Base-by-base conservation (phyloP, 2,888 invertebrate genomes). In the Cheilosia soror region DNA sequence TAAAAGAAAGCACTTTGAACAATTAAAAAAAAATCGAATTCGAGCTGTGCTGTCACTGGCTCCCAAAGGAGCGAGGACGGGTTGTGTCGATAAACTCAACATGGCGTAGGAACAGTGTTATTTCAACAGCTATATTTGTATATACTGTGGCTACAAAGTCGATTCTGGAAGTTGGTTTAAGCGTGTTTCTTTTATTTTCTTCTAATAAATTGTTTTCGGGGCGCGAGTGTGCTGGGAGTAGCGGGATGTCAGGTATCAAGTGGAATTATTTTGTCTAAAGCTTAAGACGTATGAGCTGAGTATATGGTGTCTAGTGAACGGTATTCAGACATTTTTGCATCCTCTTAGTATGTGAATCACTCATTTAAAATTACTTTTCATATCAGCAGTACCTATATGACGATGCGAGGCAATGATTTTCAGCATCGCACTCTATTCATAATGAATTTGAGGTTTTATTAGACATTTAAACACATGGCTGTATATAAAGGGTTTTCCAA, bases 1-100 rank as follows among this genome's bases (percentile, higher is more conserved):
- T 81, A 51, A 83, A 77, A 73, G 73, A 83, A 83, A 83, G 78
- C 78, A 83, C 83, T 83, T 75, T 73, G 73, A 83, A 78, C 83
- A 83, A 83, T 83, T 83, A 83, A 83, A 83, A 69, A 60, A 53
- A 68, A 83, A 65, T 73, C 51, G 57, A 78, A 78, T 57, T 78
- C 20, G 20, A 73, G 73, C 72, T 81, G 73, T 58, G 81, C 69
- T 81, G 69, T 75, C 73, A 73, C 53, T 60, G 31, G 15, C 37
- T 31, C 20, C n/a, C 47, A 25, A 53, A 44, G 7, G 51, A 68
- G 51, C 20, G 44, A 31, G 29, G 42, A 44, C 49, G 44, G 31
- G 31, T 9, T 75, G 42, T 62, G 58, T 81, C 81, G 68, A 81
- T 75, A 75, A 75, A 81, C 75, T 69, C 69, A 81, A 75, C 42